phyloP scores from a whole-genome alignment of 2,888 invertebrate genomes.

The Dryococelus australis region DNA sequence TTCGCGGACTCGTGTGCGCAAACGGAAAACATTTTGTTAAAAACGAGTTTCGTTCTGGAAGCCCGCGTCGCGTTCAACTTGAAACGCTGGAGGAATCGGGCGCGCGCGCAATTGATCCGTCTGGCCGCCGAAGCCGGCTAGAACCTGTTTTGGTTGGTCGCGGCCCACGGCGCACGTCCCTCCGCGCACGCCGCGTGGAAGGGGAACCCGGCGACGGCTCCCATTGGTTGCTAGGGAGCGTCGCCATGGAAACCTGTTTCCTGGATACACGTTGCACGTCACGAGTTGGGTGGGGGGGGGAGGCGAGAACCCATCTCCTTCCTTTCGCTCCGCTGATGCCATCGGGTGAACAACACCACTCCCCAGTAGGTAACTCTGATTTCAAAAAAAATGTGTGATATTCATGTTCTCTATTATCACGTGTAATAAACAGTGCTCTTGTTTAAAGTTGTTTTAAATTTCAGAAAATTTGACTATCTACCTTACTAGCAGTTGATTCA shows the following conservation, averaged over 20 bases:
- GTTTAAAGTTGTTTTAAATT: too few species aligned
- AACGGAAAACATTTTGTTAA: neutral
- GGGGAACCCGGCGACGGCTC: neutral
- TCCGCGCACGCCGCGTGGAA: neutral
- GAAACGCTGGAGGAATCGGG: neutral
- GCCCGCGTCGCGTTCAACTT: neutral
- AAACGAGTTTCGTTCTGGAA: neutral
- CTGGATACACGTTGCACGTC: neutral
- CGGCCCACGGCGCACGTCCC: neutral
- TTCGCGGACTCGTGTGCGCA: neutral
- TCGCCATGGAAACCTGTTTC: slow-evolving; percentile 3
- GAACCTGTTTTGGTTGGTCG: neutral
- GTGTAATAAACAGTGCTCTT: too few species aligned
- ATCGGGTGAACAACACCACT: too few species aligned
- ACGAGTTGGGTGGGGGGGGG: neutral
- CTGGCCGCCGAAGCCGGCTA: neutral
- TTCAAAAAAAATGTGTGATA: too few species aligned
- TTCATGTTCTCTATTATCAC: too few species aligned
- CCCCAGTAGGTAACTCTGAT: too few species aligned
- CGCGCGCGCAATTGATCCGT: too few species aligned
- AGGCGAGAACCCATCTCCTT: neutral
- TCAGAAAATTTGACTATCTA: too few species aligned
- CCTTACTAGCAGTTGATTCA: too few species aligned
- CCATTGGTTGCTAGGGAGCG: neutral
- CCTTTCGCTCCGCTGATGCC: neutral